These are phyloP conservation scores for Ictalurus furcatus DNA, from an alignment of 2,113 vertebrate genomes.

Conservation along the genomic window DNA sequence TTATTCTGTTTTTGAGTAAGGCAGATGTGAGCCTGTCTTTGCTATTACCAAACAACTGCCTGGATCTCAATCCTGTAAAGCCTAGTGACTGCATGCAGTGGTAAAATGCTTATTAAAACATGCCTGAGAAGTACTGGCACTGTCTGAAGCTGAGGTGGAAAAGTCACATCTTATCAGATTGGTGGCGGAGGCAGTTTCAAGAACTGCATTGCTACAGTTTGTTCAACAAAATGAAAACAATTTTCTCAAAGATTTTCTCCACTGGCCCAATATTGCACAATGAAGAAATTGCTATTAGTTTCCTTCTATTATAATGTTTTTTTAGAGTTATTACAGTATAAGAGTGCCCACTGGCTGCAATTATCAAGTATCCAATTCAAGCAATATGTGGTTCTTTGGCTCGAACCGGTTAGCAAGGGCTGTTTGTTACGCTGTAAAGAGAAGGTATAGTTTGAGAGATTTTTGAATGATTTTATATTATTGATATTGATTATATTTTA, in stretches of 20 bases:
- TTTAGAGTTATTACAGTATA: neutral
- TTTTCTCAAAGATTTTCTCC: neutral
- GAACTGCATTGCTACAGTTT: neutral
- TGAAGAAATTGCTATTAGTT: neutral
- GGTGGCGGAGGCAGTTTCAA: neutral
- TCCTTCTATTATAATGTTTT: neutral
- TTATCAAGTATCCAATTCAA: neutral
- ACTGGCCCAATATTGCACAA: neutral
- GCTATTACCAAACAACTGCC: conserved; percentile 5
- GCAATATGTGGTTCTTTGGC: neutral
- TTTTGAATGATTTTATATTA: neutral
- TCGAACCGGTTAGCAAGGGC: neutral
- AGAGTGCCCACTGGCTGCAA: neutral
- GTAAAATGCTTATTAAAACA: neutral
- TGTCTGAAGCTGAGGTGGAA: neutral
- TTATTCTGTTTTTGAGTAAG: conserved; percentile 29
- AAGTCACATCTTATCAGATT: neutral
- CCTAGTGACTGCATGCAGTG: neutral
- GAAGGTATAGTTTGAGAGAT: neutral
- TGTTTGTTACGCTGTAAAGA: neutral
- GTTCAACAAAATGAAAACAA: neutral
- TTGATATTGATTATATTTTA: neutral
- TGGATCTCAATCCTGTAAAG: neutral
- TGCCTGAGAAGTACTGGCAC: neutral
- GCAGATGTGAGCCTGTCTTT: neutral